Percentiles rank a stretch among this genome's conserved stretches.
phyloP scores from a whole-genome alignment of 35 echinoderm and acorn worm genomes.

The Hemicentrotus pulcherrimus region DNA sequence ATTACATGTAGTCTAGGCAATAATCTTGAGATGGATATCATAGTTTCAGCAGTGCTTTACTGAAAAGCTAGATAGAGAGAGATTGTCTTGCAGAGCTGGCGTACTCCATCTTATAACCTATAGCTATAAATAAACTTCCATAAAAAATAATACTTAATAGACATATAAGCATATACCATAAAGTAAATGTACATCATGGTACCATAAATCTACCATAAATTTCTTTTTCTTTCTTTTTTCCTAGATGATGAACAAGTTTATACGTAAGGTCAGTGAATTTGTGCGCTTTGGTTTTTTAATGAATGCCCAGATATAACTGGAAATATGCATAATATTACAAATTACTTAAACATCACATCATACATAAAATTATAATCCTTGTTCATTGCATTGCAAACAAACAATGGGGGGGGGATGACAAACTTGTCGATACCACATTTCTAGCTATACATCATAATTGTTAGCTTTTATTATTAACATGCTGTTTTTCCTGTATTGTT shows the following conservation, averaged over 20 bases:
- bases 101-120: neutral
- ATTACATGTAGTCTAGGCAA: neutral
- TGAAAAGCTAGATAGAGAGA: neutral
- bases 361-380: too few relatives aligned
- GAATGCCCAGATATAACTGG: neutral
- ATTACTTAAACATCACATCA: neutral
- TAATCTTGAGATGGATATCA: neutral
- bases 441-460: too few relatives aligned
- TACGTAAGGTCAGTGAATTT: neutral
- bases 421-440: too few relatives aligned
- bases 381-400: too few relatives aligned
- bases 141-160: neutral
- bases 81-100: neutral
- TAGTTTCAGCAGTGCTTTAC: neutral
- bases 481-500: neutral
- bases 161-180: neutral
- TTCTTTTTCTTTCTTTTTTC: neutral
- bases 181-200: neutral
- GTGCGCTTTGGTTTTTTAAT: neutral
- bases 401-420: too few relatives aligned
- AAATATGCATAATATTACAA: neutral
- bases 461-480: too few relatives aligned
- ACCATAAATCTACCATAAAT: neutral
- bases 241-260: neutral
- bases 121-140: too few relatives aligned